Evolutionary conservation across 2,888 invertebrate genomes (phyloP).

Genomic region (Ochropleura leucogaster): DNA sequence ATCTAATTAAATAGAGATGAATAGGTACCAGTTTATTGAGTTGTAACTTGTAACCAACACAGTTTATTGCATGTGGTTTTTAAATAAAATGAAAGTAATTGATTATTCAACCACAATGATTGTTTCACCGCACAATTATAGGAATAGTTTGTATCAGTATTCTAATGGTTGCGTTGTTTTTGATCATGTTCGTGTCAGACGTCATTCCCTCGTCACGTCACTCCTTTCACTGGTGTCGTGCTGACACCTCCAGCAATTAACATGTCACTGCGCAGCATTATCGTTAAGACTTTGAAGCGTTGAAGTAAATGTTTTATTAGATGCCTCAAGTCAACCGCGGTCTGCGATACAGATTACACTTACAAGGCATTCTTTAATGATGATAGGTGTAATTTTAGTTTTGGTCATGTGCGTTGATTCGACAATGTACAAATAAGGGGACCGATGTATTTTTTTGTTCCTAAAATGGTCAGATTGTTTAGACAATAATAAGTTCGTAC

Average conservation of each 20-base stretch:
- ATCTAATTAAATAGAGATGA: slow-evolving; percentile 27
- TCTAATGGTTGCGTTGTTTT: slow-evolving; percentile 37
- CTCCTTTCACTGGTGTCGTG: slow-evolving; percentile 73
- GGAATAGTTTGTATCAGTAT: slow-evolving; percentile 33
- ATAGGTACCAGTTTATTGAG: slow-evolving; percentile 22
- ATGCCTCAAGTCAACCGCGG: slow-evolving; percentile 33
- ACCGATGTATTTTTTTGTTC: slow-evolving; percentile 38
- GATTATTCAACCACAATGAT: slow-evolving; percentile 40
- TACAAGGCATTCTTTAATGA: slow-evolving; percentile 43
- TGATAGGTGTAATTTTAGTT: slow-evolving; percentile 38
- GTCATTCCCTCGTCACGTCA: slow-evolving; percentile 71
- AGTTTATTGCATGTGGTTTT: slow-evolving; percentile 24
- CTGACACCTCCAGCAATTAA: slow-evolving; percentile 83
- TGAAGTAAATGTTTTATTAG: slow-evolving; percentile 63
- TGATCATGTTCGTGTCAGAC: slow-evolving; percentile 55
- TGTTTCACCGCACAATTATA: slow-evolving; percentile 34
- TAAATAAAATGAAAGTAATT: slow-evolving; percentile 32
- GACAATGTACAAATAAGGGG: slow-evolving; percentile 53
- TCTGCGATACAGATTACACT: slow-evolving; percentile 30
- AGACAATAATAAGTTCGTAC: slow-evolving; percentile 49
- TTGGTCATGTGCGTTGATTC: slow-evolving; percentile 30
- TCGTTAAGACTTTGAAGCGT: slow-evolving; percentile 65
- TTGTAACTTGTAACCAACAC: slow-evolving; percentile 20
- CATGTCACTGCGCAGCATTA: slow-evolving; percentile 80
- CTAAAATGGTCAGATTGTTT: slow-evolving; percentile 56